Percentiles rank a stretch among this genome's conserved stretches.
These are phyloP conservation scores for Vesta saturnalis DNA, from an alignment of 2,888 invertebrate genomes.

Conservation along the genomic window DNA sequence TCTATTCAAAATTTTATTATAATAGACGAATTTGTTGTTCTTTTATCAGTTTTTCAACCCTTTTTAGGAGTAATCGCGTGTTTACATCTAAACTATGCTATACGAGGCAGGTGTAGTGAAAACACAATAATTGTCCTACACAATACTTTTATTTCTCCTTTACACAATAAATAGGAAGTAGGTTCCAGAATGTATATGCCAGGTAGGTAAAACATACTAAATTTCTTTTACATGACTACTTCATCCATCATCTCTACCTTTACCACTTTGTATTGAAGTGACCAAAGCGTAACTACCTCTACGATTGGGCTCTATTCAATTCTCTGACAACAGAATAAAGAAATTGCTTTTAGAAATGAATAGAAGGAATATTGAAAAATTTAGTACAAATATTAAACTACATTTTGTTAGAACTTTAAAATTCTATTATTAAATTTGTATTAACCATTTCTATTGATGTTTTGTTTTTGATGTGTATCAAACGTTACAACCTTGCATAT, in stretches of 20 bases:
- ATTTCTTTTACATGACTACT: conserved; percentile 42
- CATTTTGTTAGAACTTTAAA: conserved; percentile 5
- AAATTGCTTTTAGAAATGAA: conserved; percentile 38
- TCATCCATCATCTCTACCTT: conserved; percentile 42
- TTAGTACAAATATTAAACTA: conserved; percentile 14
- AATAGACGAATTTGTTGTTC: conserved; percentile 1
- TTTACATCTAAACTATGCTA: conserved; percentile 26
- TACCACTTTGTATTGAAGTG: conserved; percentile 41
- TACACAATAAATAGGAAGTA: conserved; percentile 29
- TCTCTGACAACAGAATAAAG: conserved; percentile 42
- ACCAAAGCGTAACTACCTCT: conserved; percentile 38
- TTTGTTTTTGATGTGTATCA: neutral
- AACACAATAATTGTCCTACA: conserved; percentile 27
- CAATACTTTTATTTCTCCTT: conserved; percentile 17
- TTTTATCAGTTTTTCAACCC: conserved; percentile 12
- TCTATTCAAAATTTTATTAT: neutral
- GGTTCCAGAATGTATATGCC: conserved; percentile 19
- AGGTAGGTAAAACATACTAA: conserved; percentile 35
- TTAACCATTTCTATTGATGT: neutral
- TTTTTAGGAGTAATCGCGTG: conserved; percentile 23
- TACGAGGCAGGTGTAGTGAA: conserved; percentile 31
- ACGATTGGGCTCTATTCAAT: conserved; percentile 42
- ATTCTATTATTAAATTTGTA: conserved; percentile 1
- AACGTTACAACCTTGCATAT: too few relatives aligned
- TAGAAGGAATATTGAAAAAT: conserved; percentile 29